Evolutionary conservation across 2,113 vertebrate genomes (phyloP), one percentile per base, ranked within the genome.

Genomic region (Pimephales promelas): DNA sequence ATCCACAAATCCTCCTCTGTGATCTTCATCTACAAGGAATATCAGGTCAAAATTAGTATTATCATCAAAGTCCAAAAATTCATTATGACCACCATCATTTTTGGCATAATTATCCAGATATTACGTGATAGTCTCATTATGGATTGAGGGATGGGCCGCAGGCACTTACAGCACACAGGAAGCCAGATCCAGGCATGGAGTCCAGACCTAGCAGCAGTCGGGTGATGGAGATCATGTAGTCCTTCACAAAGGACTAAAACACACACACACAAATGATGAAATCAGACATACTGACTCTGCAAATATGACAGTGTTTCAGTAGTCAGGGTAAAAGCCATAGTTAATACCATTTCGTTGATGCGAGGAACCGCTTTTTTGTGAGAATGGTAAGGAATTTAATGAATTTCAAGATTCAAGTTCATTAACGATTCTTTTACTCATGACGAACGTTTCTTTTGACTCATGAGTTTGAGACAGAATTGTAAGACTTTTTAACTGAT

Each of bases 201-300:
- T 95, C 95, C 28, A 95, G 91, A 70, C 95, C 95, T 70, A 95
- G 92, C 66, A 95, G 88, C 22, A 95, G 92, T 61, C 94, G 93
- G 71, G 94, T 91, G 86, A 95, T 95, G 90, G 94, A 94, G 87
- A 95, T 95, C 93, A 95, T 95, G 92, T 95, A 95, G 91, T 95
- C 95, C 89, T 95, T 95, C 85, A 95, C 95, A 87, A 95, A 95
- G 3, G 95, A 95, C 95, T 95, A 88, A 68, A 11, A 70, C 10
- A 84, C 24, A 77, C 24, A 77, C 49, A 54, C 59, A 84, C 49
- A 68, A 11, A 83, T 56, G 36, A 36, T 64, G n/a, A 62, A 70
- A 34, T 31, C 52, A 84, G 31, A 83, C 22, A 86, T 85, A 66
- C 36, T 36, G 24, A 77, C 40, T 75, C 76, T 20, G 73, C 45